phyloP scores from a whole-genome alignment of 2,888 invertebrate species.

The Trimorus sp. region DNA sequence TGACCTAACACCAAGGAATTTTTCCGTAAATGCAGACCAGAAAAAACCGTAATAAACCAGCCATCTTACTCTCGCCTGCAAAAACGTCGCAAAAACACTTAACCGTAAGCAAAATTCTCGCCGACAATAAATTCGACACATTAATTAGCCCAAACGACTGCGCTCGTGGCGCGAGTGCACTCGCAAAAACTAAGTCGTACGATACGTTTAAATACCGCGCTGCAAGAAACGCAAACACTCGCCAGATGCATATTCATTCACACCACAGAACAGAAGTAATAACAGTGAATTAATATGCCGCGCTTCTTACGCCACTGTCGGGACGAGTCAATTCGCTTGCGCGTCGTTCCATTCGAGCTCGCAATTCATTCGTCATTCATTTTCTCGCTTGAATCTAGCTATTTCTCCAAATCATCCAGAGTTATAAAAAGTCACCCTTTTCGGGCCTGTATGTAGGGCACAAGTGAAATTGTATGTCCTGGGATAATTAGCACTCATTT shows the following conservation, averaged over 20 bases:
- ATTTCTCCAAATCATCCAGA: no score
- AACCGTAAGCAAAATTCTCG: not conserved
- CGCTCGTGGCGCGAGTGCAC: not conserved
- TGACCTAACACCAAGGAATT: no score
- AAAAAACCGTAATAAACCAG: no score
- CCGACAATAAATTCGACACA: not conserved
- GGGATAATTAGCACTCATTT: no score
- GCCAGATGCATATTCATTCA: constrained; percentile 61
- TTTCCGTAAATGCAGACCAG: no score
- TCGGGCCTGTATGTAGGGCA: no score
- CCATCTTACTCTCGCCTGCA: no score
- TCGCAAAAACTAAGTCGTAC: constrained; percentile 58
- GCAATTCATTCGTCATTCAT: no score
- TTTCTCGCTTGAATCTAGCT: no score
- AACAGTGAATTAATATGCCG: constrained; percentile 50
- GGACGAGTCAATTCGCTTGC: constrained; percentile 44
- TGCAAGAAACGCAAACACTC: constrained; percentile 56
- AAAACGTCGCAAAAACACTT: constrained; percentile 16
- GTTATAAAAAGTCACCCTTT: no score
- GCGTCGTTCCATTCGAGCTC: not conserved
- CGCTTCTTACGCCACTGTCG: constrained; percentile 25
- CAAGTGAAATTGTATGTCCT: no score
- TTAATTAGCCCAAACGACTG: not conserved
- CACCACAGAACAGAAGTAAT: constrained; percentile 37
- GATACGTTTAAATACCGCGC: constrained; percentile 37